Percentiles rank a stretch among this genome's conserved stretches.
Evolutionary conservation across 2,797 vertebrate genomes (phyloP).

Genomic region (Danio choprae): DNA sequence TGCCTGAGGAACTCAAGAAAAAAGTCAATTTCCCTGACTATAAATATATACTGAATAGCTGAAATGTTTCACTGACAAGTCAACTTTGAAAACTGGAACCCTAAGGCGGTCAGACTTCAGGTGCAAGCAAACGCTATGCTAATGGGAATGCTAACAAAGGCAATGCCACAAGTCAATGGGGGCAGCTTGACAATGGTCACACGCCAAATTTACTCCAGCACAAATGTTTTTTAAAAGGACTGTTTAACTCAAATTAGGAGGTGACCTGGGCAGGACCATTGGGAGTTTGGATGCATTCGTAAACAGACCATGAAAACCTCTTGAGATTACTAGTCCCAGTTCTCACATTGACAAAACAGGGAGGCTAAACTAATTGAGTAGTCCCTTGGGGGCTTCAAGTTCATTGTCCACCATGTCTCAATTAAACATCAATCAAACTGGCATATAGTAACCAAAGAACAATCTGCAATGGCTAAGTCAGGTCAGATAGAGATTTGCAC

Average conservation of each 20-base stretch:
- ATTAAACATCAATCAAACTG: conserved; percentile 73
- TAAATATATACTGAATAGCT: not conserved
- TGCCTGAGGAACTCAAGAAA: not conserved
- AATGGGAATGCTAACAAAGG: conserved; percentile 39
- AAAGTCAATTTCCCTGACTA: not conserved
- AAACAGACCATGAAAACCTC: conserved; percentile 57
- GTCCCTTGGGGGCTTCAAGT: conserved; percentile 70
- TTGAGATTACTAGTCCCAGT: conserved; percentile 62
- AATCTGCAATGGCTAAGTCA: not conserved
- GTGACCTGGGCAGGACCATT: conserved; percentile 75
- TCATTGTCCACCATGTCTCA: conserved; percentile 78
- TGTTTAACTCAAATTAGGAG: conserved; percentile 81
- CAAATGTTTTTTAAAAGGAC: conserved; percentile 66
- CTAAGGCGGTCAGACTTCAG: not conserved
- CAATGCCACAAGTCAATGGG: conserved; percentile 27
- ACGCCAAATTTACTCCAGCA: conserved; percentile 55
- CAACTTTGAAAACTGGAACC: not conserved
- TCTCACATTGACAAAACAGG: conserved; percentile 72
- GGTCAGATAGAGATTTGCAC: not conserved
- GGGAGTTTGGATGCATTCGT: conserved; percentile 75
- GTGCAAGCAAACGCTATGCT: conserved; percentile 20
- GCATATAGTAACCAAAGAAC: conserved; percentile 16
- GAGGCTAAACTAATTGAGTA: conserved; percentile 72
- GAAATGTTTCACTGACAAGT: conserved; percentile 1
- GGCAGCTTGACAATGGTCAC: conserved; percentile 37